Evolutionary conservation across 2,797 vertebrate genomes (phyloP).

Genomic region (Cossypha heuglini): DNA sequence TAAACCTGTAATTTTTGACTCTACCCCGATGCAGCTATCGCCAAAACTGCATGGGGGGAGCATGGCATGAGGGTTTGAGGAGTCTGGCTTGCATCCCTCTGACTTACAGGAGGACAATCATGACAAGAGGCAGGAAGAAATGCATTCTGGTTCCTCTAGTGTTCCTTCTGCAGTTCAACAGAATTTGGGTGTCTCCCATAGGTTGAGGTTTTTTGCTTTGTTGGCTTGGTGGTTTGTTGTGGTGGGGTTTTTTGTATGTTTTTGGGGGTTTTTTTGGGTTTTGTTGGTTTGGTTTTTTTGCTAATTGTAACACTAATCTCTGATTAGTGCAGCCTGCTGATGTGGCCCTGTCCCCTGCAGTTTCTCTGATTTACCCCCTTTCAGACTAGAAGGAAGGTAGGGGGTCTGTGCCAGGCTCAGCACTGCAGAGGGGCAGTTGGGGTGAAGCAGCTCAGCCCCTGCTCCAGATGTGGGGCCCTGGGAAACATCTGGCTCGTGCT

Average conservation of each 20-base stretch:
- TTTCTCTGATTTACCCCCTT: background rate
- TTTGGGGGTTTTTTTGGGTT: background rate
- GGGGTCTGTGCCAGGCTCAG: background rate
- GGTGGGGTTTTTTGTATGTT: background rate
- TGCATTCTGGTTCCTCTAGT: background rate
- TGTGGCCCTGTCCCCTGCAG: background rate
- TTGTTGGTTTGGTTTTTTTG: background rate
- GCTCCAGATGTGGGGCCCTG: background rate
- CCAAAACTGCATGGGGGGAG: accelerated
- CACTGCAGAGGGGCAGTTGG: background rate
- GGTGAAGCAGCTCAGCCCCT: background rate
- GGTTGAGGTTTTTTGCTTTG: background rate
- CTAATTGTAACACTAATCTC: background rate
- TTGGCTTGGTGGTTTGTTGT: background rate
- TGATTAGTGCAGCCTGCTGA: background rate
- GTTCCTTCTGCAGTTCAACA: background rate
- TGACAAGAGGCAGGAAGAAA: background rate
- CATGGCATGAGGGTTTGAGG: background rate
- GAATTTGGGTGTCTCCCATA: background rate
- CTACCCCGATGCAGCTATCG: background rate
- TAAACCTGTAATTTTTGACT: background rate
- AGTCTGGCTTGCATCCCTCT: background rate
- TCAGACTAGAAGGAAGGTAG: background rate
- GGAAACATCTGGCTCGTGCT: background rate
- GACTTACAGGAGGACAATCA: background rate